These are phyloP conservation scores for Sebastiscus albofasciatus DNA, from an alignment of 2,797 vertebrate species.

Conservation along the genomic window DNA sequence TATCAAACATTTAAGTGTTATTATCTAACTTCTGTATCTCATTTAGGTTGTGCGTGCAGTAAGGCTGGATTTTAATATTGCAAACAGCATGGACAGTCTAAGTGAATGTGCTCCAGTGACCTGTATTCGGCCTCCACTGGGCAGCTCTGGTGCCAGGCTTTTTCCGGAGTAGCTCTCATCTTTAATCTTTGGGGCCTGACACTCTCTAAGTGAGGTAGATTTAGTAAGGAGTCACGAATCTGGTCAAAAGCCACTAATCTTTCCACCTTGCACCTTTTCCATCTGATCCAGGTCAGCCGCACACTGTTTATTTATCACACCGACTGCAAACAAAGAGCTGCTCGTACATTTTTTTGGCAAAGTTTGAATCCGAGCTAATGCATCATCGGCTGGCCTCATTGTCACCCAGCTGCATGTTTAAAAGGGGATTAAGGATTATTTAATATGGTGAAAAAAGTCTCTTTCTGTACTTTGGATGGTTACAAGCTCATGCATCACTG, in stretches of 20 bases:
- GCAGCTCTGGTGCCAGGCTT: slow-evolving; percentile 27
- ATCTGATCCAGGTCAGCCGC: slow-evolving; percentile 67
- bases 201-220: slow-evolving; percentile 64
- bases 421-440: slow-evolving; percentile 60
- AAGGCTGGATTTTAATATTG: slow-evolving; percentile 2
- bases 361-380: slow-evolving; percentile 49
- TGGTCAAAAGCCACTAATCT: slow-evolving; percentile 73
- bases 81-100: slow-evolving; percentile 8
- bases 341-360: slow-evolving; percentile 47
- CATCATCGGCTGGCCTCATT: slow-evolving; percentile 42
- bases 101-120: slow-evolving; percentile 44
- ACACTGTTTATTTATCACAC: slow-evolving; percentile 69
- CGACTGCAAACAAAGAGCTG: slow-evolving; percentile 55
- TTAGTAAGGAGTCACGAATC: slow-evolving; percentile 61
- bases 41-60: slow-evolving; percentile 9
- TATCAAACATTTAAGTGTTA: slow-evolving; percentile 36
- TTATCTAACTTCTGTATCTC: slow-evolving; percentile 21
- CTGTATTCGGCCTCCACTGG: slow-evolving; percentile 29
- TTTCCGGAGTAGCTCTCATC: slow-evolving; percentile 57
- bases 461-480: slow-evolving; percentile 48
- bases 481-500: slow-evolving; percentile 49
- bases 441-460: slow-evolving; percentile 36
- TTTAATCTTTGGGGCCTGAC: slow-evolving; percentile 58
- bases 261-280: slow-evolving; percentile 52
- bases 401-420: slow-evolving; percentile 56